Evolutionary conservation across 1,140 invertebrate species (phyloP), one percentile per base, ranked within the genome.

Genomic region (Sycophaga agraensis): DNA sequence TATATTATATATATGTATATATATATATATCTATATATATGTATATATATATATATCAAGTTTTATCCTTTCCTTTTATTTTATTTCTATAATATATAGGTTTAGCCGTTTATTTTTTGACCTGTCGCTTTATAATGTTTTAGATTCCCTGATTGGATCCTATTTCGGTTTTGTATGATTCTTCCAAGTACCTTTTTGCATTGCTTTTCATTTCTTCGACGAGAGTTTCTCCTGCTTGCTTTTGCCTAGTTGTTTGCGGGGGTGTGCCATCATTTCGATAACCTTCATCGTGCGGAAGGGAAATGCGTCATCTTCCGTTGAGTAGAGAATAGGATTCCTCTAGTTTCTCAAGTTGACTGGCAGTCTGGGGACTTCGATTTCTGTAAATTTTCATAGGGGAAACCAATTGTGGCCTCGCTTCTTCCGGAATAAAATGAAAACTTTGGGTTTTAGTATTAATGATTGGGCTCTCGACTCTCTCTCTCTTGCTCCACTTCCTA

Each of bases 371-470:
- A 28, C 19, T 24, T 35, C 28, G 28, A 24, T 35, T 2, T n/a
- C 16, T 14, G 17, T 17, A 31, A 31, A 11, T 28, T 49, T n/a
- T 49, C 11, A 6, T 7, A 17, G 17, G 22, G 35, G 16, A 11
- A 40, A 48, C 34, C 8, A 11, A n/a, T 17, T 22, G 19, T 28
- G 4, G n/a, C 40, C 45, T 59, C 57, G 28, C 11, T 34, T 1
- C 39, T n/a, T 6, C 26, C 26, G 31, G 40, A 53, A 16, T 19
- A 22, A 51, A 53, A 57, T 28, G 17, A 46, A 49, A 69, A 76
- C 75, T 78, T 77, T 77, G 74, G 76, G 75, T 74, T 78, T 77
- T 77, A 79, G 76, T 75, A 79, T 79, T 74, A 76, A 68, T 69
- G 63, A 71, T 71, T 70, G 31, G 19, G 40, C 46, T 48, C 42